These are phyloP conservation scores for Panagrolaimus sp. DNA, from an alignment of 1,140 invertebrate genomes.

Conservation along the genomic window DNA sequence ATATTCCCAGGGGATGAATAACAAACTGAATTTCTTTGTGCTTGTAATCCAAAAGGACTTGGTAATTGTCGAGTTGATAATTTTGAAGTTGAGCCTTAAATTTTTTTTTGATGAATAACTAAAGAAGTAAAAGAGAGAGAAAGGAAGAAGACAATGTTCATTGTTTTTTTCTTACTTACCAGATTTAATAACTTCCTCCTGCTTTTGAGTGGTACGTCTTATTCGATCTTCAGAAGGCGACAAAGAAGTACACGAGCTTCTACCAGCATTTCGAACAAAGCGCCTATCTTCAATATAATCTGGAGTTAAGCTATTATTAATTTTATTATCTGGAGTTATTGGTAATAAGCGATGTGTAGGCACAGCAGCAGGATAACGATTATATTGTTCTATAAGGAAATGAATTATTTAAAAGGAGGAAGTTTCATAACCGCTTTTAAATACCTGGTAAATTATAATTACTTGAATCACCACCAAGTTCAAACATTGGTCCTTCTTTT, in stretches of 20 bases:
- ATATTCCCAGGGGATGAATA: constrained; percentile 12
- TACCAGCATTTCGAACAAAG: not conserved
- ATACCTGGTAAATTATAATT: no score
- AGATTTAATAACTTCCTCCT: constrained; percentile 3
- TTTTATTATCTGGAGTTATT: not conserved
- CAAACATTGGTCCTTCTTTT: not conserved
- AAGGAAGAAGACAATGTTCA: not conserved
- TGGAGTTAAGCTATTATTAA: not conserved
- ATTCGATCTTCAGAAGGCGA: constrained; percentile 6
- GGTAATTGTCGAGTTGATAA: constrained; percentile 8
- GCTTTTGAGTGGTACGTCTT: not conserved
- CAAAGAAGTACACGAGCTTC: constrained; percentile 8
- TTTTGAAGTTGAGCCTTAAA: not conserved
- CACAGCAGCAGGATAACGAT: no score
- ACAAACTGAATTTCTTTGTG: not conserved
- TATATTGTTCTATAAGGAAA: no score
- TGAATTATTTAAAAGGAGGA: no score
- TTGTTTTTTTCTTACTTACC: not conserved
- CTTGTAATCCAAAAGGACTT: not conserved
- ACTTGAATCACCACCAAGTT: not conserved
- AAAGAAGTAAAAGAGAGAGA: not conserved
- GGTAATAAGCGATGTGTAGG: not conserved
- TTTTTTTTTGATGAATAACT: not conserved
- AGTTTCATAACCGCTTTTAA: no score
- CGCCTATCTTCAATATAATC: not conserved